Base-by-base conservation (phyloP, 2,888 invertebrate species). In the Neoscelio sp. region DNA sequence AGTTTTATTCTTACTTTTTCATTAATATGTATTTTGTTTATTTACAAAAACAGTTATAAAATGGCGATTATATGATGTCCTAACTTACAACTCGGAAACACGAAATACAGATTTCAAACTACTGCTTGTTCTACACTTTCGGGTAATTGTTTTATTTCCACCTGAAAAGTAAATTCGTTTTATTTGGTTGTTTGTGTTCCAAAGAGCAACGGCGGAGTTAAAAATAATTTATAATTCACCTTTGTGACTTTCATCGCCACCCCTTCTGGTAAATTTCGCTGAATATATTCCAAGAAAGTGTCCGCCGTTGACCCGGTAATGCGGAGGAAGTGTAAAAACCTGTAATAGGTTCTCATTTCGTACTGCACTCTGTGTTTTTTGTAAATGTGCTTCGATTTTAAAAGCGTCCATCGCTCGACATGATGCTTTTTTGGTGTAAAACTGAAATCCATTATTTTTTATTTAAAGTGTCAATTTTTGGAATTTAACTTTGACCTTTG, bases 181-280 rank as follows among this genome's bases (percentile, higher is more conserved):
- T 28, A 42, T 18, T 30, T 42, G n/a, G n/a, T n/a, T 33, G 10
- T 33, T 10, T 33, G 2, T 7, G 2, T 33, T 33, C 10, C 3
- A n/a, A 7, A 33, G n/a, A 33, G 3, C 6, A 33, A 33, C 2
- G 2, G n/a, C 3, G 6, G n/a, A 33, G 2, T 70, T 17, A 35
- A 46, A 23, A 17, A 12, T 52, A 13, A 26, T 26, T 12, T 13
- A 13, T 10, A 52, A 6, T 17, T 73, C 67, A 96, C 94, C 92
- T 95, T 96, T 1, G 96, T 96, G 0, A 96, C 95, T 92, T 98
- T 98, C 90, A 99, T 93, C 2, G 97, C 97, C 80, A 99, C 96
- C 33, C 99, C 99, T 92, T 99, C 99, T 0, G 99, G 99, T 62
- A 99, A 92, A 92, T 99, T 99, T 85, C 99, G 92, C 90, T 99